Percentiles rank a stretch among this genome's conserved stretches.
phyloP scores from a whole-genome alignment of 2,113 vertebrate genomes.

The Microcebus griseorufus region DNA sequence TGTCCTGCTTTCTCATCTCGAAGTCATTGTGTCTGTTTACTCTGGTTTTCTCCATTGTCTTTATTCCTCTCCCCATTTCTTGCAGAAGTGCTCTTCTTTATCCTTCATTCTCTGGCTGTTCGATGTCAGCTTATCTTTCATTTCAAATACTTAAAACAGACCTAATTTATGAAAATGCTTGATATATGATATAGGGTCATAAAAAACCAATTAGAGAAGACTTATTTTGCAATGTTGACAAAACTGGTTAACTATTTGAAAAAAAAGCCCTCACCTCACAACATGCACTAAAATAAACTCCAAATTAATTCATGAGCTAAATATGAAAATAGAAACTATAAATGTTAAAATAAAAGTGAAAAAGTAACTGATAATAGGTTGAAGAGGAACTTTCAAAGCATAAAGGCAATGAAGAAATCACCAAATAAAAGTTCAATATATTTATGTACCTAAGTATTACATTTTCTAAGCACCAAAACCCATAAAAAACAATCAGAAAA shows the following conservation, averaged over 20 bases:
- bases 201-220: not conserved
- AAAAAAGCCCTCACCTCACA: not conserved
- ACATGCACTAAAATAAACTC: not conserved
- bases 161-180: not conserved
- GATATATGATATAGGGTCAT: not conserved
- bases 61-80: conserved; percentile 12
- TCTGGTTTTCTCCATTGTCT: not conserved
- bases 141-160: not conserved
- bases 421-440: not conserved
- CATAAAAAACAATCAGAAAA: not conserved
- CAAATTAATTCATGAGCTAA: not conserved
- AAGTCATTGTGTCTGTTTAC: not conserved
- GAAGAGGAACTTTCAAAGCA: not conserved
- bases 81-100: not conserved
- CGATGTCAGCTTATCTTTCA: not conserved
- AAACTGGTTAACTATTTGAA: conserved; percentile 15
- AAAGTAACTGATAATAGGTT: not conserved
- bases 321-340: not conserved
- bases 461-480: not conserved
- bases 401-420: conserved; percentile 1
- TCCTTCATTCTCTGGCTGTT: not conserved
- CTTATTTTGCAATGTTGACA: conserved; percentile 33
- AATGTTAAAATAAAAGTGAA: not conserved
- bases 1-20: not conserved
- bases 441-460: not conserved